Evolutionary conservation across 53 echinoderm and acorn worm genomes (phyloP), one percentile per base, ranked within the genome.

Genomic region (Mesocentrotus franciscanus): DNA sequence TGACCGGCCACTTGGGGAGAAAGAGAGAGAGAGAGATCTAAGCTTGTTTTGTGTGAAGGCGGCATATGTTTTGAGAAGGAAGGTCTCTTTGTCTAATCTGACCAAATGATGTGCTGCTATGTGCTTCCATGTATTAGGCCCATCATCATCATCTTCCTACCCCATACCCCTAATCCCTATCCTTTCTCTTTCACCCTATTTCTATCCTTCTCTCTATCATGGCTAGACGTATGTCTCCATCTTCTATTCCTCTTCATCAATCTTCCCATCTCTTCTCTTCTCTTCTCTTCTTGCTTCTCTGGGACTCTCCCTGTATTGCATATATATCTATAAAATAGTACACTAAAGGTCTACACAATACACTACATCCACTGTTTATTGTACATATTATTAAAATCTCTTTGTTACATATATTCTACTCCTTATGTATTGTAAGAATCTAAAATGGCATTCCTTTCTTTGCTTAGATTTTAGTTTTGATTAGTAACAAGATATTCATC

Each of bases 71-170:
- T 91, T 66, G 62, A 91, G 91, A 62, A 91, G 3, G 68, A 34
- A 35, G 68, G 10, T 66, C 58, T 66, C 91, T 91, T 91, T 91
- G 91, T 91, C 91, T 91, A 32, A 64, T 91, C 91, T 91, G 91
- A 91, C 91, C 61, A 91, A 66, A 35, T 61, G 66, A 91, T 91
- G 91, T 91, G 91, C 91, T 64, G 91, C 91, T 64, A 91, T 91
- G 91, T 91, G 91, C 91, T 64, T 68, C 91, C 9, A 91, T 91
- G 68, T 91, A 91, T 36, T 36, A 91, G 20, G 6, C 66, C 64
- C 68, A 76, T 33, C 0, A 81, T 62, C 66, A 64, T 66, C 91
- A 60, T 91, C 64, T 58, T 66, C 35, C 9, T 32, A 56, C 34
- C 10, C 66, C 9, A 33, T 91, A 61, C 29, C 35, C 91, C 89